Evolutionary conservation across 2,888 invertebrate genomes (phyloP).

Genomic region (Corbicula japonica): DNA sequence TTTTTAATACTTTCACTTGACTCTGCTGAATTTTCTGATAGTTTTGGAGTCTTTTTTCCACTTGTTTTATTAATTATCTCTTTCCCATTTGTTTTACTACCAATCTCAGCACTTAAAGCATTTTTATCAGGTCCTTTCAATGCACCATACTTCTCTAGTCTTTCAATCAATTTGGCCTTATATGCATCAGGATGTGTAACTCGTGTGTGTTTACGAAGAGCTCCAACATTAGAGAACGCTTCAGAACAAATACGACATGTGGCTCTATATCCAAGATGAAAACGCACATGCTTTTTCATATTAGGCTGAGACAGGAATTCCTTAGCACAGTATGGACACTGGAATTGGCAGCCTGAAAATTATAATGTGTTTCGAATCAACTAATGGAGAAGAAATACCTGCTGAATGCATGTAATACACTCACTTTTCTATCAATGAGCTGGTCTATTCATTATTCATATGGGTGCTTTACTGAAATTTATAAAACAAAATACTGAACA

Average conservation of each 20-base stretch:
- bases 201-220: slow-evolving; percentile 69
- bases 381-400: no score
- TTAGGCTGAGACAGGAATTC: slow-evolving; percentile 84
- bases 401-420: no score
- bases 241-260: slow-evolving; percentile 75
- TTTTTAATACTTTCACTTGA: slow-evolving; percentile 12
- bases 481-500: no score
- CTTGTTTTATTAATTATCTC: slow-evolving; percentile 25
- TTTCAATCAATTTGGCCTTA: slow-evolving; percentile 53
- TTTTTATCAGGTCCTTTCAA: slow-evolving; percentile 57
- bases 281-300: slow-evolving; percentile 84
- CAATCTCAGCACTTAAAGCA: slow-evolving; percentile 27
- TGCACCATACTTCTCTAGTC: slow-evolving; percentile 43
- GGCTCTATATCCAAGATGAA: slow-evolving; percentile 77
- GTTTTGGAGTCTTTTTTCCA: slow-evolving; percentile 1
- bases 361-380: no score
- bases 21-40: background rate
- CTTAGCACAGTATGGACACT: slow-evolving; percentile 82
- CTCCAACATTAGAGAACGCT: slow-evolving; percentile 71
- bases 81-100: slow-evolving; percentile 31
- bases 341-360: slow-evolving; percentile 54
- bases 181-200: slow-evolving; percentile 69
- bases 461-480: no score
- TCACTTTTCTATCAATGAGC: no score
- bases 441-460: no score